Percentiles rank a stretch among this genome's conserved stretches.
Conservation (phyloP, 2,797 vertebrate species). For the Tiaroga cobitis region DNA sequence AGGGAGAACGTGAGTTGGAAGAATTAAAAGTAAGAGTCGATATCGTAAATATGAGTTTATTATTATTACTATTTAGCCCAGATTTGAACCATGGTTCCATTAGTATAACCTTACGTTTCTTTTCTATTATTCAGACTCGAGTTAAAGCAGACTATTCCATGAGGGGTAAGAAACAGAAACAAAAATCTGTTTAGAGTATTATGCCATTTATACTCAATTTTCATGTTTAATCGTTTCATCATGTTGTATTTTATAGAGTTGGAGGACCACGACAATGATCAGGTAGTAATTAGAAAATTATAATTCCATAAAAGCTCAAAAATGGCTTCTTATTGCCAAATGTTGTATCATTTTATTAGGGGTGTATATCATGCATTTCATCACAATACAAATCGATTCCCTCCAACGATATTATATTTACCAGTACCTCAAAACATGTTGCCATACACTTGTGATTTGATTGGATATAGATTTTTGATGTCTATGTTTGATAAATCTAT, state of each 20-base stretch:
- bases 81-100: neutral
- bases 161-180: slow-evolving; percentile 52
- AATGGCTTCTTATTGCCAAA: neutral
- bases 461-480: neutral
- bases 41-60: neutral
- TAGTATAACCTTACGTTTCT: neutral
- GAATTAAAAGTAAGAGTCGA: slow-evolving; percentile 40
- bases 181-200: neutral
- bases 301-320: neutral
- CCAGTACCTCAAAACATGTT: neutral
- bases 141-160: slow-evolving; percentile 53
- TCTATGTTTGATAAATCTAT: neutral
- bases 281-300: neutral
- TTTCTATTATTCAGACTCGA: slow-evolving; percentile 55
- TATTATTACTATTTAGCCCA: neutral
- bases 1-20: slow-evolving; percentile 35
- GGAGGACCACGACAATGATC: slow-evolving; percentile 1
- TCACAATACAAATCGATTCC: neutral
- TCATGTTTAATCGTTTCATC: neutral
- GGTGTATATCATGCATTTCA: neutral
- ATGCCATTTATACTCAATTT: neutral
- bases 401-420: neutral
- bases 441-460: neutral
- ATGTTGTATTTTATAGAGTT: slow-evolving; percentile 14
- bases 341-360: neutral